Evolutionary conservation across 1,140 invertebrate species (phyloP).

Genomic region (Atopsyche davidsoni): DNA sequence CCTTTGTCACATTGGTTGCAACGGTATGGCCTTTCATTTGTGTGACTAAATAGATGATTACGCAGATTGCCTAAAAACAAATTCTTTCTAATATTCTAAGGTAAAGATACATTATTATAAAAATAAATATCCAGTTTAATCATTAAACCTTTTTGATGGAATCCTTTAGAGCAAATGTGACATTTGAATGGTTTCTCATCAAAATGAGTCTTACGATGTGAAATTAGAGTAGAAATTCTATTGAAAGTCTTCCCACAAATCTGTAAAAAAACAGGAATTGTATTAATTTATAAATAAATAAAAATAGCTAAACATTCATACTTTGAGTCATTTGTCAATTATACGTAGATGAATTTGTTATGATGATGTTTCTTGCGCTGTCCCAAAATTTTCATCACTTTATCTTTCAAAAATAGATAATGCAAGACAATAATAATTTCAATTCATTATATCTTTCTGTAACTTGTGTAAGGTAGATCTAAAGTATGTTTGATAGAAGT

Average conservation of each 20-base stretch:
- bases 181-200: slow-evolving; percentile 67
- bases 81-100: slow-evolving; percentile 5
- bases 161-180: slow-evolving; percentile 66
- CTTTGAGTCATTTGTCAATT: too few species aligned
- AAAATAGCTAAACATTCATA: too few species aligned
- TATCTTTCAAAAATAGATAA: too few species aligned
- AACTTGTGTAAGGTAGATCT: too few species aligned
- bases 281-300: background rate
- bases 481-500: background rate
- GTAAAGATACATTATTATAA: slow-evolving; percentile 6
- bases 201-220: slow-evolving; percentile 68
- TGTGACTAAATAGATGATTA: slow-evolving; percentile 70
- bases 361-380: too few species aligned
- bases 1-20: slow-evolving; percentile 71
- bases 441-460: too few species aligned
- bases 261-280: too few species aligned
- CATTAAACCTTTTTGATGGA: slow-evolving; percentile 67
- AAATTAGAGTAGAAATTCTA: slow-evolving; percentile 67
- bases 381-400: too few species aligned
- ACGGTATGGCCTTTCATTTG: slow-evolving; percentile 73
- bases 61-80: slow-evolving; percentile 56
- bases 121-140: slow-evolving; percentile 8
- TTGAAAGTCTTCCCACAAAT: slow-evolving; percentile 69
- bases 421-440: too few species aligned
- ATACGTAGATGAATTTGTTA: too few species aligned